Evolutionary conservation across 2,113 vertebrate genomes (phyloP), one percentile per base, ranked within the genome.

Genomic region (Melanostigma gelatinosum): DNA sequence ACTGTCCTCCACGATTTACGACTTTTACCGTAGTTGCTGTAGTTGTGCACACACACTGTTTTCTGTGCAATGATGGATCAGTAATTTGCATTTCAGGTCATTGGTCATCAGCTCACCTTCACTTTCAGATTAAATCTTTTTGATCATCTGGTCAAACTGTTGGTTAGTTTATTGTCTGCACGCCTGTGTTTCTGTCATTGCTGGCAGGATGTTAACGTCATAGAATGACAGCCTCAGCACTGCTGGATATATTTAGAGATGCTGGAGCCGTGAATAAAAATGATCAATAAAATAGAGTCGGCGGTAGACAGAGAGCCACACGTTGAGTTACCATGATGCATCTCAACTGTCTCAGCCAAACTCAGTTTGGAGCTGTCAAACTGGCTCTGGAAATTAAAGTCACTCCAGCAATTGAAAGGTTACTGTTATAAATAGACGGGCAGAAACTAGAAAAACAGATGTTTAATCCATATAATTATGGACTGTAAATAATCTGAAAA

Each of bases 351-450:
- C n/a, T 72, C 65, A 74, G 29, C 32, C 61, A 66, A 83, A 79
- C 40, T 73, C 38, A 18, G 24, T 77, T 79, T 72, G 24, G 77
- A 60, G 71, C 68, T 77, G 83, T 89, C 80, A 69, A 40, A 79
- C 36, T 75, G 50, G 29, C 36, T 50, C 54, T 63, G 69, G 61
- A 73, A 75, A 72, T 80, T 27, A 65, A 42, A 69, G 64, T 71
- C n/a, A 60, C 54, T 81, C 78, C 34, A 65, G 60, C 27, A 38
- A 54, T 55, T n/a, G 71, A 66, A 58, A n/a, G n/a, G n/a, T n/a
- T n/a, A n/a, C n/a, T n/a, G n/a, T n/a, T n/a, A n/a, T n/a, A n/a
- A n/a, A n/a, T n/a, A n/a, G n/a, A n/a, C n/a, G n/a, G n/a, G n/a
- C n/a, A n/a, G n/a, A n/a, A n/a, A n/a, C n/a, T n/a, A n/a, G n/a